Evolutionary conservation across 1,140 invertebrate genomes (phyloP).

Genomic region (Plectrocnemia conspersa): DNA sequence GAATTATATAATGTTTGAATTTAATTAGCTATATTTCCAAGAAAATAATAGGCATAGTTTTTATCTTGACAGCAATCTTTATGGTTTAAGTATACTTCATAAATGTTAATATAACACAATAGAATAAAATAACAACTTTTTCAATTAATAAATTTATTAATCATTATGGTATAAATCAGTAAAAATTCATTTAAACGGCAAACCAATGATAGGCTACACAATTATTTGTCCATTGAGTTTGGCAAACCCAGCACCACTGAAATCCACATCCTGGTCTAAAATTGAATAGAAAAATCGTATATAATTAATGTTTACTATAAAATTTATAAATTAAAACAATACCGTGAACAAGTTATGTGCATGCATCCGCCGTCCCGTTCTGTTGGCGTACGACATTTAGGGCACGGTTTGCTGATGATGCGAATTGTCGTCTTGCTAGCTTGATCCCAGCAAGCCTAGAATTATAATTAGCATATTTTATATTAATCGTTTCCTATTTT

Average conservation of each 20-base stretch:
- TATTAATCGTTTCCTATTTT: neutral
- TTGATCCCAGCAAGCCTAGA: slow-evolving; percentile 71
- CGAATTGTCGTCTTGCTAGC: slow-evolving; percentile 70
- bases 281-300: neutral
- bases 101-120: too few species aligned
- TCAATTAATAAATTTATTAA: too few species aligned
- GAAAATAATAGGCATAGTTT: too few species aligned
- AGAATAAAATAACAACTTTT: too few species aligned
- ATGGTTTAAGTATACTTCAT: too few species aligned
- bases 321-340: slow-evolving; percentile 4
- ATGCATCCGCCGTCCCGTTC: slow-evolving; percentile 85
- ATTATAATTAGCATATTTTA: neutral
- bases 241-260: slow-evolving; percentile 89
- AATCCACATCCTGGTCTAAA: slow-evolving; percentile 64
- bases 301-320: too few species aligned
- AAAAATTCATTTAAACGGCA: too few species aligned
- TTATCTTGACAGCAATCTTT: too few species aligned
- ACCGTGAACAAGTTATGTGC: slow-evolving; percentile 74
- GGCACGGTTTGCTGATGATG: slow-evolving; percentile 81
- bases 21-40: too few species aligned
- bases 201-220: slow-evolving; percentile 90
- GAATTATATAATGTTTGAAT: too few species aligned
- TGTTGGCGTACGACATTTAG: slow-evolving; percentile 79
- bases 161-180: too few species aligned
- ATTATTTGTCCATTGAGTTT: slow-evolving; percentile 75